phyloP scores from a whole-genome alignment of 2,888 invertebrate genomes.

The Listrodromus nycthemerus region DNA sequence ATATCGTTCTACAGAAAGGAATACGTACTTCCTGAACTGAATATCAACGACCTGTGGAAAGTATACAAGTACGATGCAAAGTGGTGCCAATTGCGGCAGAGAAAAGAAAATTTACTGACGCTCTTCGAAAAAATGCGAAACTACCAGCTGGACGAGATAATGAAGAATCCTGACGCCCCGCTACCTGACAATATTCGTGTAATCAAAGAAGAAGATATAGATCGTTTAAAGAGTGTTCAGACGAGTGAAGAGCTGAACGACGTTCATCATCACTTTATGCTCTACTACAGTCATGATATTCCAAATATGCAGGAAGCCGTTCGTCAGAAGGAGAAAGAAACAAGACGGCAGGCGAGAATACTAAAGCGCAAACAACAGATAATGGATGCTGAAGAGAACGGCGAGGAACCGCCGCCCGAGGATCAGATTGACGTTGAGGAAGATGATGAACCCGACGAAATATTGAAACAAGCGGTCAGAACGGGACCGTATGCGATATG shows the following conservation, averaged over 20 bases:
- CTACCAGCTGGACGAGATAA: constrained; percentile 93
- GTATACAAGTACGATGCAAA: constrained; percentile 98
- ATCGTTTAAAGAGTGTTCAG: constrained; percentile 90
- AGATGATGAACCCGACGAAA: constrained; percentile 85
- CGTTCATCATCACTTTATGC: constrained; percentile 95
- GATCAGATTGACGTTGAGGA: constrained; percentile 86
- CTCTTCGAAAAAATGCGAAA: constrained; percentile 96
- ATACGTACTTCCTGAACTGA: constrained; percentile 97
- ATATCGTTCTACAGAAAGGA: constrained; percentile 99
- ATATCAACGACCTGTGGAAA: constrained; percentile 98
- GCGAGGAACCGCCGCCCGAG: constrained; percentile 87
- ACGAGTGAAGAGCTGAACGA: constrained; percentile 97
- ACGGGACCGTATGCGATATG: constrained; percentile 96
- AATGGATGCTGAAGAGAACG: constrained; percentile 88
- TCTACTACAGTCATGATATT: constrained; percentile 95
- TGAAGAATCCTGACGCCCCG: constrained; percentile 93
- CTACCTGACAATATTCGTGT: constrained; percentile 93
- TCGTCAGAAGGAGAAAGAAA: constrained; percentile 88
- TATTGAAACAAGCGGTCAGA: constrained; percentile 93
- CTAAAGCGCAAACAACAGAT: constrained; percentile 85
- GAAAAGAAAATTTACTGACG: constrained; percentile 92
- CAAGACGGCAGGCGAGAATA: constrained; percentile 86
- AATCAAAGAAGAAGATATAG: constrained; percentile 94
- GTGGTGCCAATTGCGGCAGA: constrained; percentile 95
- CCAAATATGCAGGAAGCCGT: constrained; percentile 93